Evolutionary conservation across 1,140 invertebrate species (phyloP).

Genomic region (Ceratosolen solmsi): DNA sequence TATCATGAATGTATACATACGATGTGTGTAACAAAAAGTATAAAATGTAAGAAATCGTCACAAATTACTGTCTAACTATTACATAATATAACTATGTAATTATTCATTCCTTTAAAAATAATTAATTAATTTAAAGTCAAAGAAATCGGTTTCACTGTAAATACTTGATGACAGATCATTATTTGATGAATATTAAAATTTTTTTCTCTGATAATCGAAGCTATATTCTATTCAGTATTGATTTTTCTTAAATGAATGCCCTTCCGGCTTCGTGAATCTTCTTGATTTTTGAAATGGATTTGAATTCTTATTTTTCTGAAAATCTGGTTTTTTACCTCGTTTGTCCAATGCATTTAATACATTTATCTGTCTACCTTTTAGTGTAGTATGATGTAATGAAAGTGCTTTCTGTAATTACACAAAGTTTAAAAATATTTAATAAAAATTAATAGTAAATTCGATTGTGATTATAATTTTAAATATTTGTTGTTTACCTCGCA

Average conservation of each 20-base stretch:
- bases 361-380: slow-evolving; percentile 70
- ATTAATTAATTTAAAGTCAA: too few relatives aligned
- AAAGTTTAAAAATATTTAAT: not conserved
- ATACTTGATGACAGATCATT: not conserved
- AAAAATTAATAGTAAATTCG: not conserved
- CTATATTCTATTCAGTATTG: too few relatives aligned
- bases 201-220: too few relatives aligned
- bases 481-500: slow-evolving; percentile 67
- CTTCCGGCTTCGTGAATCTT: slow-evolving; percentile 57
- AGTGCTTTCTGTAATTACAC: slow-evolving; percentile 71
- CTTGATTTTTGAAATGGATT: slow-evolving; percentile 70
- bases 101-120: not conserved
- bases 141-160: not conserved
- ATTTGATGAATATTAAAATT: not conserved
- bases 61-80: not conserved
- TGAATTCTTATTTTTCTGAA: slow-evolving; percentile 72
- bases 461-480: not conserved
- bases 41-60: not conserved
- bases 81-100: not conserved
- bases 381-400: slow-evolving; percentile 68
- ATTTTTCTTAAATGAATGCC: slow-evolving; percentile 36
- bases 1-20: too few relatives aligned
- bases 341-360: slow-evolving; percentile 69
- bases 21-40: too few relatives aligned
- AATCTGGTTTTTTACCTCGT: slow-evolving; percentile 58